Evolutionary conservation across 2,888 invertebrate genomes (phyloP).

Genomic region (Steromphala cineraria): DNA sequence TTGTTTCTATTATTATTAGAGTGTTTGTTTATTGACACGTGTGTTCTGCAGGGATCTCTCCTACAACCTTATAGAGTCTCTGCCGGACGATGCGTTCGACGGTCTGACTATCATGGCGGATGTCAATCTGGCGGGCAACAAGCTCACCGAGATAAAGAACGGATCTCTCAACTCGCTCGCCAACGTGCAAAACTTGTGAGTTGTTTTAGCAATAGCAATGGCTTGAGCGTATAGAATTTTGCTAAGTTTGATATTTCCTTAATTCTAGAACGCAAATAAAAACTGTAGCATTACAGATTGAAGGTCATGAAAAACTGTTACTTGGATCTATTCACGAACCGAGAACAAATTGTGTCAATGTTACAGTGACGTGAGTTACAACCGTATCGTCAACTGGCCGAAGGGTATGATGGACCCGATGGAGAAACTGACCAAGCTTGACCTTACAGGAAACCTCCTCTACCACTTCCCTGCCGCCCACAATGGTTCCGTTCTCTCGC

Average conservation of each 20-base stretch:
- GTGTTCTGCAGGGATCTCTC: slow-evolving; percentile 36
- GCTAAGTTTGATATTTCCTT: too few relatives aligned
- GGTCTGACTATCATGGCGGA: slow-evolving; percentile 34
- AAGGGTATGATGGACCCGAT: not conserved
- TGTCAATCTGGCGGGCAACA: slow-evolving; percentile 22
- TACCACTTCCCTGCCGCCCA: not conserved
- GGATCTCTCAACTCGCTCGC: not conserved
- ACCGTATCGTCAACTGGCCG: not conserved
- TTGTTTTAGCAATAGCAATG: not conserved
- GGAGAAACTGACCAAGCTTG: not conserved
- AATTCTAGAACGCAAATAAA: too few relatives aligned
- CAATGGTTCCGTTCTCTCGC: not conserved
- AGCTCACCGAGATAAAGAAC: not conserved
- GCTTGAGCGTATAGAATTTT: too few relatives aligned
- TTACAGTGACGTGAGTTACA: not conserved
- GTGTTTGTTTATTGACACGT: not conserved
- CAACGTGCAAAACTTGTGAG: not conserved
- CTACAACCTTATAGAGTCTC: slow-evolving; percentile 38
- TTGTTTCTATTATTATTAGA: too few relatives aligned
- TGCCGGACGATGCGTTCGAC: slow-evolving; percentile 38
- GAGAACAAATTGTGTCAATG: too few relatives aligned
- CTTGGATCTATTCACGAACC: too few relatives aligned
- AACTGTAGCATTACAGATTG: too few relatives aligned
- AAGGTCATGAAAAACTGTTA: too few relatives aligned
- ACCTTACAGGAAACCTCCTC: not conserved